phyloP scores from a whole-genome alignment of 2,888 invertebrate genomes.

The Emesis russula region DNA sequence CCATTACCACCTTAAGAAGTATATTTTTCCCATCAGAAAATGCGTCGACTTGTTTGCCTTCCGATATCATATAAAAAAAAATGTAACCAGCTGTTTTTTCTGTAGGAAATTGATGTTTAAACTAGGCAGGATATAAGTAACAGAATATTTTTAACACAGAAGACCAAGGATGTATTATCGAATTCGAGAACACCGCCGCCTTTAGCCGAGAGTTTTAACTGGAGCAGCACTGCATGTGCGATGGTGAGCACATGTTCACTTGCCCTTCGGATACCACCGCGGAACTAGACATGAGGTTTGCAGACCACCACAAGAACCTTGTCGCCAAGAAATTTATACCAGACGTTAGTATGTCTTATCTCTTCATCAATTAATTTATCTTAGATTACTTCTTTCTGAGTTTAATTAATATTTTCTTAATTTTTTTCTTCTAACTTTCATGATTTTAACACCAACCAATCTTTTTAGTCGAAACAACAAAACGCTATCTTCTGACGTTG shows the following conservation, averaged over 20 bases:
- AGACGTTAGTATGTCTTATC: slow-evolving; percentile 91
- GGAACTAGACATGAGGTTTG: slow-evolving; percentile 97
- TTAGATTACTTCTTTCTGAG: neutral
- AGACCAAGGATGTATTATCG: slow-evolving; percentile 99
- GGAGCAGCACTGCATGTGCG: slow-evolving; percentile 99
- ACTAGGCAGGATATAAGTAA: neutral
- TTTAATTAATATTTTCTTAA: neutral
- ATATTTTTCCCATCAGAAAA: too few species aligned
- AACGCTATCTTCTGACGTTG: too few species aligned
- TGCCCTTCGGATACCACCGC: slow-evolving; percentile 97
- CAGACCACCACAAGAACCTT: slow-evolving; percentile 97
- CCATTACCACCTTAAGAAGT: too few species aligned
- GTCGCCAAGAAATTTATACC: slow-evolving; percentile 98
- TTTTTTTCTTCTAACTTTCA: too few species aligned
- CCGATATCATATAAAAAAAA: too few species aligned
- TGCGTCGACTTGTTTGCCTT: too few species aligned
- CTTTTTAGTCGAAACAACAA: too few species aligned
- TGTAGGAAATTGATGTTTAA: too few species aligned
- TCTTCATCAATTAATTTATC: neutral
- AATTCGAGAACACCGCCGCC: slow-evolving; percentile 99
- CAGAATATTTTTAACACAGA: slow-evolving; percentile 93
- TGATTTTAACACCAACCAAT: too few species aligned
- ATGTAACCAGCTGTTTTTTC: too few species aligned
- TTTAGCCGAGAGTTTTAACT: slow-evolving; percentile 99
- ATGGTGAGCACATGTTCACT: slow-evolving; percentile 99